Conservation (phyloP, 2,113 vertebrate genomes). For the Rattus norvegicus region GRCr8 NC_086039.1:56586501-56587000, state of each 20-base stretch:
- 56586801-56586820: conserved; percentile 36
- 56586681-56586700: not conserved
- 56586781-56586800: not conserved
- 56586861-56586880: not conserved
- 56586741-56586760: conserved; percentile 36
- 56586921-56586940: not conserved
- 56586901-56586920: not conserved
- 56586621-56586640: not conserved
- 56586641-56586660: not conserved
- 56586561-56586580: not conserved
- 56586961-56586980: conserved; percentile 33
- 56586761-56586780: conserved; percentile 12
- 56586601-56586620: not conserved
- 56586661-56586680: not conserved
- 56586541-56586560: not conserved
- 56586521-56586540: not conserved
- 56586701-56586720: not conserved
- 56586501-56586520: not conserved
- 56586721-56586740: conserved; percentile 16
- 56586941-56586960: conserved; percentile 22
- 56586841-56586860: not conserved
- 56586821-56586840: not conserved
- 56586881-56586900: conserved; percentile 49
- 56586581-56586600: conserved; percentile 13
- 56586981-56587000: conserved; percentile 6